Evolutionary conservation across 2,113 vertebrate species (phyloP).

Genomic region (Dolichotis patagonum): DNA sequence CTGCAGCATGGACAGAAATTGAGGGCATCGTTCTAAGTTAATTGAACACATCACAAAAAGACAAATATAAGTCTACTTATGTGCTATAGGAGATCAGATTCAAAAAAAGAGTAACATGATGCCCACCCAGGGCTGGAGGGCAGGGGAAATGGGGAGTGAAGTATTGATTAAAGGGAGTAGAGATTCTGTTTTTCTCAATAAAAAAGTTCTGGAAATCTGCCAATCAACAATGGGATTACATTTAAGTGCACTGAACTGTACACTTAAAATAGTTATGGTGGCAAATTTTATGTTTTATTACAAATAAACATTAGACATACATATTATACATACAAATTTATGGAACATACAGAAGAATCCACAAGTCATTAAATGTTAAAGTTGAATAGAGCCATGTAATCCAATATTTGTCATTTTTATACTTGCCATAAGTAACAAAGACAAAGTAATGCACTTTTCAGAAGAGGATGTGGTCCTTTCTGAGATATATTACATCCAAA

Average conservation of each 20-base stretch:
- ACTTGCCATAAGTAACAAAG: neutral
- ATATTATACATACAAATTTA: neutral
- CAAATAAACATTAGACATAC: neutral
- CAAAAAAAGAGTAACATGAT: neutral
- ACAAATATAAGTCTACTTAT: too few species aligned
- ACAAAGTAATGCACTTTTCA: neutral
- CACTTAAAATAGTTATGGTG: neutral
- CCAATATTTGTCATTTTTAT: neutral
- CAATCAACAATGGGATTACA: neutral
- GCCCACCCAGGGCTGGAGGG: neutral
- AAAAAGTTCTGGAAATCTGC: neutral
- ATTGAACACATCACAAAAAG: neutral
- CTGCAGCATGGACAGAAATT: neutral
- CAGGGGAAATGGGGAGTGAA: neutral
- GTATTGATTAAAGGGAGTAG: neutral
- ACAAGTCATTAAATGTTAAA: neutral
- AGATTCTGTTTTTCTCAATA: neutral
- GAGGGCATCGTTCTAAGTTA: neutral
- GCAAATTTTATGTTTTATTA: neutral
- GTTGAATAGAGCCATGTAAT: neutral
- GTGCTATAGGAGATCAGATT: neutral
- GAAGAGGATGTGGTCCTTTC: neutral
- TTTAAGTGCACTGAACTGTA: neutral
- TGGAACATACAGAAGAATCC: neutral
- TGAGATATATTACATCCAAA: neutral